Base-by-base conservation (phyloP, 2,113 vertebrate genomes). In the Solea senegalensis region DNA sequence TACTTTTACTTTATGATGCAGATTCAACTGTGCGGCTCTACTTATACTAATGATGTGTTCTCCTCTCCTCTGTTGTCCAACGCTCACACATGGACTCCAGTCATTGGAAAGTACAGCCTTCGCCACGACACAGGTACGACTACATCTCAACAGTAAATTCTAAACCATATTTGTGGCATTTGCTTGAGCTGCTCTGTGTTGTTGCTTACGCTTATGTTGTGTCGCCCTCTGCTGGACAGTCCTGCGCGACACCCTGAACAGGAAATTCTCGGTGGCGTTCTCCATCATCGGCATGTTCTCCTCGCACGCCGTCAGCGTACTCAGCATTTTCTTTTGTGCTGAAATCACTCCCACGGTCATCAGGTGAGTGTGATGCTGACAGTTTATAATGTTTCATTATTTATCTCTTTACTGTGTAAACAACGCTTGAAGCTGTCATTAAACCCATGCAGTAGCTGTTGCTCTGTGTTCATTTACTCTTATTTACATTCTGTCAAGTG, bases 261-360 rank as follows among this genome's bases (percentile, higher is more conserved):
- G 95, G 85, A 97, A 96, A 57, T 98, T 98, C 91, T 98, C 98
- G 1, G 93, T 96, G 1, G 93, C 96, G 0, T 98, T 99, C 85
- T 99, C 98, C 89, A 95, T 99, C 54, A 97, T 99, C 68, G 98
- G 98, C 74, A 98, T 99, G 98, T 98, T 99, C 75, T 97, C 98
- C 6, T 98, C 98, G 0, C 96, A 97, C 1, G 97, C 98, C 0
- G 96, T 98, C 76, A 97, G 97, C 84, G 97, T 93, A 39, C 96
- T 99, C 85, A 99, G 98, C 46, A 96, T 98, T 41, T 99, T 99
- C 93, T 98, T 98, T 88, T 99, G 98, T 63, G 96, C 97, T 1
- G 98, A 99, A 92, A 96, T 99, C 91, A 97, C 97, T 4, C 98
- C 98, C 5, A 99, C 98, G 0, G 98, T 99, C 26, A 99, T 99